Evolutionary conservation across 2,797 vertebrate genomes (phyloP), one percentile per base, ranked within the genome.

Genomic region (Telmatherina bonti): DNA sequence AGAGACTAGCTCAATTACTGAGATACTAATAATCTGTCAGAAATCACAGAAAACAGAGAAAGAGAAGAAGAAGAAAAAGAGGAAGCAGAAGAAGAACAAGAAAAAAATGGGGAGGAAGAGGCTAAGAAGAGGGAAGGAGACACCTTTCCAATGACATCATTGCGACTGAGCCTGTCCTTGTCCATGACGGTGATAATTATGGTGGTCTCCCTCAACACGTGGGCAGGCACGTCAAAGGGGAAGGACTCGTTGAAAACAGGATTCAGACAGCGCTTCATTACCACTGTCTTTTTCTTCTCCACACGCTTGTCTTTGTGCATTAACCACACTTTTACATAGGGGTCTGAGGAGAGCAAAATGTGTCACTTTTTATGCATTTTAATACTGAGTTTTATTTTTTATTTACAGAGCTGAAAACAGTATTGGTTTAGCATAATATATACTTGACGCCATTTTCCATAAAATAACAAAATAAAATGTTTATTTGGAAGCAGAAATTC

Each of bases 171-270:
- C 89, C 91, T 95, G 93, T 99, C 98, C 94, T 99, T 99, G 93
- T 99, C 98, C 98, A 99, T 99, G 93, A 99, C 98, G 0, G 98
- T 99, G 93, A 99, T 98, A 90, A 99, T 95, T 79, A 99, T 99
- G 90, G 98, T 99, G 6, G 98, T 99, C 93, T 99, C 98, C 49
- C 98, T 93, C 89, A 99, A 95, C 81, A 97, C 96, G 89, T 99
- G 98, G 15, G 98, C 98, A 78, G 98, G 97, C 79, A 99, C 95
- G 54, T 99, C 97, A 1, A 99, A 99, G 89, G 96, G 95, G 73
- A 99, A 99, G 87, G 98, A 98, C 93, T 99, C 97, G 0, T 99
- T 99, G 93, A 99, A 99, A 91, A 99, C 92, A 0, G 98, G 98
- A 88, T 99, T 99, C 87, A 99, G 94, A 87, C 97, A 99, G 84